A percentile compares a stretch with the other conserved stretches of the same genome.
Evolutionary conservation across 2,113 vertebrate genomes (phyloP).

Genomic region (Pollachius pollachius): DNA sequence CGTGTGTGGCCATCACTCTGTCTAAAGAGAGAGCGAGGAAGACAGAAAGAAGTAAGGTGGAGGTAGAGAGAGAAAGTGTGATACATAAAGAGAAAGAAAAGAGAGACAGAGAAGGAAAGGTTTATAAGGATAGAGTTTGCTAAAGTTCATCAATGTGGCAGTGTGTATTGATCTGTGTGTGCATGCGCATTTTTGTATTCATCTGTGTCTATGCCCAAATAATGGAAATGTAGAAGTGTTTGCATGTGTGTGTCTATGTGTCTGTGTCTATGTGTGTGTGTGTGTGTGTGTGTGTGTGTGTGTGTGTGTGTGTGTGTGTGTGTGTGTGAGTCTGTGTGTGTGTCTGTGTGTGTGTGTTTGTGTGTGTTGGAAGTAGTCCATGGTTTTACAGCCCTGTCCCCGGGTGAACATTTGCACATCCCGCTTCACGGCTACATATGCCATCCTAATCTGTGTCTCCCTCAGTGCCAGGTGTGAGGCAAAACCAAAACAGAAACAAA

Average conservation of each 20-base stretch:
- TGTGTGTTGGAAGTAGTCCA: conserved; percentile 19
- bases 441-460: conserved; percentile 57
- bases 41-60: background rate
- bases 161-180: conserved; percentile 1
- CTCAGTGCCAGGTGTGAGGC: conserved; percentile 62
- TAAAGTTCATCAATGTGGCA: too few species aligned
- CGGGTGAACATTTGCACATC: conserved; percentile 45
- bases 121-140: background rate
- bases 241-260: too few species aligned
- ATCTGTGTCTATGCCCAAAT: too few species aligned
- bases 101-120: background rate
- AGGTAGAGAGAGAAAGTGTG: background rate
- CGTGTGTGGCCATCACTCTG: background rate
- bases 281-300: background rate
- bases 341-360: conserved; percentile 5
- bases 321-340: background rate
- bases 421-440: conserved; percentile 58
- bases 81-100: background rate
- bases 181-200: background rate
- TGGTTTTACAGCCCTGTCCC: conserved; percentile 60
- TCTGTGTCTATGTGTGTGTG: background rate
- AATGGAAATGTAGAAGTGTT: too few species aligned
- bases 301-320: conserved; percentile 1
- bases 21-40: background rate
- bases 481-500: conserved; percentile 19